These are phyloP conservation scores for Ptycholaimellus sp. DNA, from an alignment of 2,888 invertebrate genomes.

Conservation along the genomic window DNA sequence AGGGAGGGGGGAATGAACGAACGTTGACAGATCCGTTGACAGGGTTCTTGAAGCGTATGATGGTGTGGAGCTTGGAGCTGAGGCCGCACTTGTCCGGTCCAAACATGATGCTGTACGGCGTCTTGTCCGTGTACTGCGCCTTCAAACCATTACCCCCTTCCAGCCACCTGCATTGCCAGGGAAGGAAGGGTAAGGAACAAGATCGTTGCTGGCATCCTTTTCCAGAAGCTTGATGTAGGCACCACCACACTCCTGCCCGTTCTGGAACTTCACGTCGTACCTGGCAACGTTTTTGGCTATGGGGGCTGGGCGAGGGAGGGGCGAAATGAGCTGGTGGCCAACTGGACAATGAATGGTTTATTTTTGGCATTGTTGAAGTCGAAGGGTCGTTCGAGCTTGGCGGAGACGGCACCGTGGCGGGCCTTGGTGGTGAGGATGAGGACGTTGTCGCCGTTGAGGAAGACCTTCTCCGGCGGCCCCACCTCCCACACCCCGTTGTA, in stretches of 20 bases:
- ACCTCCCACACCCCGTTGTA: conserved; percentile 59
- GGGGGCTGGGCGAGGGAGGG: background rate
- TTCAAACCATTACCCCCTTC: background rate
- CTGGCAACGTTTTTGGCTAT: conserved; percentile 15
- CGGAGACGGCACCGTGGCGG: conserved; percentile 75
- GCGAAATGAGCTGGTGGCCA: conserved; percentile 28
- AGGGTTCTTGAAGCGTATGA: conserved; percentile 83
- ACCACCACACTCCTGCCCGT: conserved; percentile 93
- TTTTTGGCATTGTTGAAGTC: conserved; percentile 55
- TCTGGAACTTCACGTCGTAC: conserved; percentile 47
- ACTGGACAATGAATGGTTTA: conserved; percentile 60
- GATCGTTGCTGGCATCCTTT: conserved; percentile 35
- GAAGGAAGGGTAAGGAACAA: no score
- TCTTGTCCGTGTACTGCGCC: conserved; percentile 69
- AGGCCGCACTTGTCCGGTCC: conserved; percentile 97
- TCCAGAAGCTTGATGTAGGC: conserved; percentile 82
- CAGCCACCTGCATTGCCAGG: background rate
- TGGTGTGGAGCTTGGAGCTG: conserved; percentile 66
- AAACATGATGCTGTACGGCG: conserved; percentile 96
- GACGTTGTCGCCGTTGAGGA: conserved; percentile 57
- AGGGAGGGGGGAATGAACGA: background rate
- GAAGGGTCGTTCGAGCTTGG: conserved; percentile 51
- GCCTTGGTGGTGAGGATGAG: conserved; percentile 71
- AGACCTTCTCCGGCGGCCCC: conserved; percentile 49
- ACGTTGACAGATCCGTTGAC: conserved; percentile 54